These are phyloP conservation scores for Mesaphorura yosii DNA, from an alignment of 1,140 invertebrate genomes.

Conservation along the genomic window DNA sequence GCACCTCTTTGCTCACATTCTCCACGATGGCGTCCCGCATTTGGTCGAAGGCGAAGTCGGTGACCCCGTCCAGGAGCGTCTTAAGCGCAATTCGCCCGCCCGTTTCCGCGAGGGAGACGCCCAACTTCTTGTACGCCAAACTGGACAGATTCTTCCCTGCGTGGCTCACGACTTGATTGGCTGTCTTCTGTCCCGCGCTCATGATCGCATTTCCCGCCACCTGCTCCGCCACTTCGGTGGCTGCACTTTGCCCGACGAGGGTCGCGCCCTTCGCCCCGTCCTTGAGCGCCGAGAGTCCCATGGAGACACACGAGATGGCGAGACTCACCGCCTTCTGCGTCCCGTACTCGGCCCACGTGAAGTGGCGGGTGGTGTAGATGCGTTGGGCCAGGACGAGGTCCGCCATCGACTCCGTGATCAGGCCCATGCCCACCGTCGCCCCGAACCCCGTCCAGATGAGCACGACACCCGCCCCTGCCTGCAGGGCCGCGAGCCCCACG, in stretches of 20 bases:
- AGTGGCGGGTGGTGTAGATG: constrained; percentile 6
- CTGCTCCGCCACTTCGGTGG: constrained; percentile 2
- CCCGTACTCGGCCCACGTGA: constrained; percentile 13
- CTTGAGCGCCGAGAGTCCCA: constrained; percentile 6
- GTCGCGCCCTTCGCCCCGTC: constrained; percentile 9
- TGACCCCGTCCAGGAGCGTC: not conserved
- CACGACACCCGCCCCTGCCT: constrained; percentile 3
- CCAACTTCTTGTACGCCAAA: constrained; percentile 14
- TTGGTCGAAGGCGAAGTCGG: not conserved
- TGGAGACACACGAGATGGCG: constrained; percentile 2
- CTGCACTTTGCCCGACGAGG: not conserved
- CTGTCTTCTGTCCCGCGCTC: not conserved
- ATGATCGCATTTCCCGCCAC: not conserved
- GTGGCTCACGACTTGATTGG: not conserved
- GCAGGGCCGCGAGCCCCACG: not conserved
- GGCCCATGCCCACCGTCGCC: constrained; percentile 8
- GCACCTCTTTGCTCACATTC: not conserved
- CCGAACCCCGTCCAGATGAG: constrained; percentile 16
- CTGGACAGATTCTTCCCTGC: constrained; percentile 2
- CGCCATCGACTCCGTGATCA: constrained; percentile 8
- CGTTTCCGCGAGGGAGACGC: not conserved
- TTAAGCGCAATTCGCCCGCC: constrained; percentile 2
- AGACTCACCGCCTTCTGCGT: constrained; percentile 17
- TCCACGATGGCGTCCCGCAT: not conserved
- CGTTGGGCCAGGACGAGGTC: constrained; percentile 2